Base-by-base conservation (phyloP, 30 jellyfish, hydroid and myxozoan species). In the Aurelia aurita region DNA sequence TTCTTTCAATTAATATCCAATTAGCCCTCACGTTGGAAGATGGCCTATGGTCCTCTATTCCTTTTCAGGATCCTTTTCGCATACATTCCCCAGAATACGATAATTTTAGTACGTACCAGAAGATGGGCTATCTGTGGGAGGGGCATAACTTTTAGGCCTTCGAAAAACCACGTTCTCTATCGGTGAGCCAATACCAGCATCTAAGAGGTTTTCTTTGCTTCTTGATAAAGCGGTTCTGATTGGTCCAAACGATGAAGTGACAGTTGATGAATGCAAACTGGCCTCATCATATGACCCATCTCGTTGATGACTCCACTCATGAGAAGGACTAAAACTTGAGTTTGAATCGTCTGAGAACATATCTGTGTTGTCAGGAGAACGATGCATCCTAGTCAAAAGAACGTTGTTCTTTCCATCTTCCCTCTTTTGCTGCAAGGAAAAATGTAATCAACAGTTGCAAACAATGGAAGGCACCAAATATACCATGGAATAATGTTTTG, bases 221-320 rank as follows among this genome's bases (percentile, higher is more conserved):
- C 93, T 68, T 16, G 98, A 93, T 49, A 93, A 68, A 15, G 92
- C 92, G 2, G 97, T 58, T 14, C 98, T 94, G 28, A 93, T 93
- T 20, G 98, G 96, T 22, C 96, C 97, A 34, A 88, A 68, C 2
- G 84, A 77, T 6, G 90, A 73, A 3, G 90, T 63, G 55, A 67
- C 53, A 18, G 85, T 28, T 21, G 93, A 83, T 11, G 93, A 83
- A 55, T 85, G 88, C 27, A 75, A 55, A 19, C 88, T 85, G 59
- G 76, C 63, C 27, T 72, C 89, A 32, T 85, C 95, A 55, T 9
- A 11, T n/a, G 87, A 26, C 10, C 18, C 72, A 7, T 58, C 49
- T 53, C 82, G 26, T 23, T 53, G 79, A 15, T 72, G 43, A 58
- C 14, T 45, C 45, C 60, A 88, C 25, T 87, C 90, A 8, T 60